Base-by-base conservation (phyloP, 1,140 invertebrate species). In the Diorhabda elongata region DNA sequence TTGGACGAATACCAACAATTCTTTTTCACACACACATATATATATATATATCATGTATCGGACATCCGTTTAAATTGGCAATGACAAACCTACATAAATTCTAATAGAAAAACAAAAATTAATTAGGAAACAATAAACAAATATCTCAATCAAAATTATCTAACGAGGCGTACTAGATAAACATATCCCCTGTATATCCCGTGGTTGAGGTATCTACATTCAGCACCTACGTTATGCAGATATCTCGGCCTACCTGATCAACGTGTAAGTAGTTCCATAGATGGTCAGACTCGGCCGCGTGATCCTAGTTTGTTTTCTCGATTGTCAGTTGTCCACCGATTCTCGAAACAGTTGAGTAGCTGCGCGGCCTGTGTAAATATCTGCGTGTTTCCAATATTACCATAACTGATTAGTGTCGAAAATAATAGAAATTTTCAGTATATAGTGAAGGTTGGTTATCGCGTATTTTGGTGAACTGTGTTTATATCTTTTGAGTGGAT, bases 271-370 rank as follows among this genome's bases (percentile, higher is more conserved):
- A 68, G 69, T 73, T 69, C 73, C 73, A 75, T 72, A 75, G 68
- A 67, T 75, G 71, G 73, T 72, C 65, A 75, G 64, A 67, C 9
- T 67, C 41, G 58, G 11, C 68, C 61, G 62, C 69, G 42, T 66
- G 68, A 64, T 67, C 44, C 66, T 52, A 45, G 61, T 59, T 57
- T 66, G 67, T 62, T 69, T 61, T 66, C 64, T 67, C 56, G 58
- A 56, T 59, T 67, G 68, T 76, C 74, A 76, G 74, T 76, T 76
- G 71, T 73, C 73, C 71, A 66, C 11, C 69, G 74, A 64, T 74
- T 66, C 68, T 70, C 68, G 72, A 64, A 69, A 59, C 64, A 67
- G 68, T 70, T 66, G 58, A 73, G 70, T 57, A 69, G 60, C 64
- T 65, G 70, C 69, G 74, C 70, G 73, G 64, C 44, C 52, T 41